phyloP scores from a whole-genome alignment of 2,113 vertebrate species.

The Equus przewalskii region DNA sequence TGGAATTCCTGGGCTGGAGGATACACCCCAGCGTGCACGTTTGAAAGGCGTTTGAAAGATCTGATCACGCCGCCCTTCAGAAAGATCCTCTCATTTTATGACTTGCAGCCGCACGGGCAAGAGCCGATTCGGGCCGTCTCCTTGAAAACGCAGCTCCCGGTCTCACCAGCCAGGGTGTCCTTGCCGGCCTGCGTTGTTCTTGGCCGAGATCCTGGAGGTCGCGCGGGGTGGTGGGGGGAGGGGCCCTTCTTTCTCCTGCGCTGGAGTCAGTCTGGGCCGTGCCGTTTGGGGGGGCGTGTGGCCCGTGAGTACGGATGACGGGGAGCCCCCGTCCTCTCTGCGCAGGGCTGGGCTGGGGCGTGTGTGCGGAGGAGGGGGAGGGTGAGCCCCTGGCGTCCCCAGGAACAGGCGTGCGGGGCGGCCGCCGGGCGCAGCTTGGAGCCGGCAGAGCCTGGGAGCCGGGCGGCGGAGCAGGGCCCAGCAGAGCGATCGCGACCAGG shows the following conservation, averaged over 20 bases:
- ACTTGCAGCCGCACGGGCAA: neutral
- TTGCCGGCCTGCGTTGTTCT: neutral
- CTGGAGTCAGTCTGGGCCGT: neutral
- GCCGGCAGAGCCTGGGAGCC: neutral
- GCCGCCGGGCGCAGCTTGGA: neutral
- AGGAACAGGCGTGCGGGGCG: fast-evolving
- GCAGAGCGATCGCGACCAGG: fast-evolving
- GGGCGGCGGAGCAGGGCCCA: too few relatives aligned
- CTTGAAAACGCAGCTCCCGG: neutral
- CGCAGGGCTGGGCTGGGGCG: neutral
- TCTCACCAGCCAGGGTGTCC: neutral
- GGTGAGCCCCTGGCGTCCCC: neutral
- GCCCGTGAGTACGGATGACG: fast-evolving
- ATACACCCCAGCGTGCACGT: fast-evolving
- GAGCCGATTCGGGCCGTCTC: neutral
- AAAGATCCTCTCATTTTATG: neutral
- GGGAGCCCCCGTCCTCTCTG: neutral
- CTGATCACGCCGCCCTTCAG: neutral
- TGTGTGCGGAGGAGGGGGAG: neutral
- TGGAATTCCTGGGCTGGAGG: neutral
- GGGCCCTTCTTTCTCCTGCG: neutral
- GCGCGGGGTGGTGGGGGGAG: neutral
- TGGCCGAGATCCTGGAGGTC: neutral
- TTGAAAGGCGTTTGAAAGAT: neutral
- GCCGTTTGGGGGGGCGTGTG: too few relatives aligned